phyloP scores from a whole-genome alignment of 2,888 invertebrate genomes.

The Nezara viridula region DNA sequence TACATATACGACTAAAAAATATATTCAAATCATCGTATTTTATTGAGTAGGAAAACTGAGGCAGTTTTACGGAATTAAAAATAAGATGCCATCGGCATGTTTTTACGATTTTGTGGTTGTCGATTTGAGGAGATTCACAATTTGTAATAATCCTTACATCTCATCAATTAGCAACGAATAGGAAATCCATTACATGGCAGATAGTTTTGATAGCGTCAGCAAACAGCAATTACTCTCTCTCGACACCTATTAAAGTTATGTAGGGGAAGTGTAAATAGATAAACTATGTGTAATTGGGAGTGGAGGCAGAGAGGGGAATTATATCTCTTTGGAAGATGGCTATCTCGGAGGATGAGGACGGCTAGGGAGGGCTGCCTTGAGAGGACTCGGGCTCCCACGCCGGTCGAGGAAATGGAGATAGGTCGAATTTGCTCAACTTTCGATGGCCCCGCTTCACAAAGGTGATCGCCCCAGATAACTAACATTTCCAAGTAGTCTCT shows the following conservation, averaged over 20 bases:
- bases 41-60: too few species aligned
- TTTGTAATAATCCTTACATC: too few species aligned
- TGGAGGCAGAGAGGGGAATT: neutral
- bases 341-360: neutral
- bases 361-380: too few species aligned
- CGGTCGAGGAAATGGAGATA: constrained; percentile 47
- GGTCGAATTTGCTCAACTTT: constrained; percentile 29
- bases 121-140: too few species aligned
- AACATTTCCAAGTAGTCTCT: constrained; percentile 18
- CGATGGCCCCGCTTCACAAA: neutral
- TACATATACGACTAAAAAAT: too few species aligned
- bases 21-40: too few species aligned
- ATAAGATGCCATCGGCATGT: too few species aligned
- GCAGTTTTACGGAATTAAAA: too few species aligned
- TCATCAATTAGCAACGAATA: too few species aligned
- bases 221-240: neutral
- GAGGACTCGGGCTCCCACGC: neutral
- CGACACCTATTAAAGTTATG: neutral
- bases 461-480: constrained; percentile 34
- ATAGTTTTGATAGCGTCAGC: neutral
- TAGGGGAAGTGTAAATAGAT: constrained; percentile 17
- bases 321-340: neutral
- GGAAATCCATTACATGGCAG: neutral
- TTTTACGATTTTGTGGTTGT: too few species aligned
- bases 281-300: constrained; percentile 49